Evolutionary conservation across 2,888 invertebrate genomes (phyloP), one percentile per base, ranked within the genome.

Genomic region (Herminia tarsipennalis): DNA sequence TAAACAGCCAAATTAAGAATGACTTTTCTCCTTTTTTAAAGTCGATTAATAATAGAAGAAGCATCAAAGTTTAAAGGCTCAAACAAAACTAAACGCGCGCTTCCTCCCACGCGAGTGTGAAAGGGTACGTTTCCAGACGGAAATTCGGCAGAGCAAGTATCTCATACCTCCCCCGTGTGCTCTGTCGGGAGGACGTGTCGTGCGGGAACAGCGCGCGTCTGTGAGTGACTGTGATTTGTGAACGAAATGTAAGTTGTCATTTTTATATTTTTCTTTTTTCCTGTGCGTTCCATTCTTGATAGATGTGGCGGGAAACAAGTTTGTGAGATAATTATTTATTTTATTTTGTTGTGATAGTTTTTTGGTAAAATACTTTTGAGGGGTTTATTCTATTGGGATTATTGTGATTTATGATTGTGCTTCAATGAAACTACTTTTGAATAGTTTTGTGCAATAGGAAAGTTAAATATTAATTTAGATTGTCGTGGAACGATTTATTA

Each of bases 91-190:
- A 30, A 21, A 9, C 36, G 41, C 36, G 20, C 36, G 20, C 3
- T 35, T 47, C 8, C 1, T 17, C 14, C 6, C 21, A 4, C 24
- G 30, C 6, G 21, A 25, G 36, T 36, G 44, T 40, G 36, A 30
- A 43, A 33, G 37, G 36, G 44, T 37, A 29, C 25, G 17, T 32
- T 43, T 37, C 22, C 22, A 35, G 28, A 53, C 46, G 46, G 47
- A 40, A 51, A 47, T 52, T 47, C 43, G 38, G 47, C 24, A 40
- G 35, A 22, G 29, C 32, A 18, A 42, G 33, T 36, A 29, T 42
- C 22, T 58, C 64, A 70, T 62, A 69, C 66, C 76, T 70, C 70
- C 62, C 62, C 66, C 55, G 76, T 69, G 67, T 50, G 57, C 53
- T 58, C 63, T 49, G 56, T 43, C 52, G 69, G 64, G 59, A 59